Evolutionary conservation across 2,888 invertebrate species (phyloP), one percentile per base, ranked within the genome.

Genomic region (Muscina levida): DNA sequence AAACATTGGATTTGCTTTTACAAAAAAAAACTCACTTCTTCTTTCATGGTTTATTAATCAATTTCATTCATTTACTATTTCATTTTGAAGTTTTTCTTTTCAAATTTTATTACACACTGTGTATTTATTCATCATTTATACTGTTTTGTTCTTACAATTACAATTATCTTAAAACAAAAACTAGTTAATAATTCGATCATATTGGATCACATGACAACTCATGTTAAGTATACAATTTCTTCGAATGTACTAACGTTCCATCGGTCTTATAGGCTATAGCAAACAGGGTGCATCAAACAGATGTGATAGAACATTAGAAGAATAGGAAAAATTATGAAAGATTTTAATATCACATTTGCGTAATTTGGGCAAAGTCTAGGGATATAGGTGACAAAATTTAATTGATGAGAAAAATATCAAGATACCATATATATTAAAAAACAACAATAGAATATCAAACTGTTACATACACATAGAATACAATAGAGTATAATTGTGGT

Each of bases 81-180:
- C 53, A n/a, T 10, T 39, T 46, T 37, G 13, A 31, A n/a, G n/a
- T n/a, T 68, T 51, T 75, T 72, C 24, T 44, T 66, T 74, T 79
- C 4, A 51, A 59, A 62, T 67, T 62, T 71, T 24, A 46, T 75
- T 75, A 79, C 79, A 72, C n/a, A 67, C 75, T 75, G 75, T 44
- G 59, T 72, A 75, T 22, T 19, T 66, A 11, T 37, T 67, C 17
- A 42, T 19, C 10, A 22, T 39, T 19, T 22, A 42, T 39, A 39
- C 4, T 17, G 15, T 11, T 59, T 39, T 10, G 17, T 59, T 31
- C 6, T 59, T 39, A 62, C 19, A 42, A 42, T 42, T 19, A 62
- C 39, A 42, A 62, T 19, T 4, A 42, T 42, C 37, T 22, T 22
- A 39, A 59, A 57, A 15, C 4, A 11, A 24, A 59, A 59, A 37